Base-by-base conservation (phyloP, 2,888 invertebrate genomes). In the Pandemis corylana region DNA sequence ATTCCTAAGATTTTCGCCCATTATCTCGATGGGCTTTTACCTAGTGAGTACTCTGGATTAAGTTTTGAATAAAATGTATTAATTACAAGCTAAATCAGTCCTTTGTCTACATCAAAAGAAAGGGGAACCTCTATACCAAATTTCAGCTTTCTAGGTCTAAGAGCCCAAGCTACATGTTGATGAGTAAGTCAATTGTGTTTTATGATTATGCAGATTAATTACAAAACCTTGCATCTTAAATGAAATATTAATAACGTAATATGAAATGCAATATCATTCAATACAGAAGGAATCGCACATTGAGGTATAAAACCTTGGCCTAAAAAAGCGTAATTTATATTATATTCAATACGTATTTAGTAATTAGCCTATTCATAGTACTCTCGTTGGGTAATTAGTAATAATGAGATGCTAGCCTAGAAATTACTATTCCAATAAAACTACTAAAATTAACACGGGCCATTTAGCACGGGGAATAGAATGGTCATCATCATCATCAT, bases 261-360 rank as follows among this genome's bases (percentile, higher is more conserved):
- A 13, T 10, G 63, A 66, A 7, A 44, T 15, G 36, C 64, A 66
- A 66, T 28, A 51, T 61, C 3, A 42, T 53, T 56, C 56, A 64
- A 64, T 44, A n/a, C 61, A 72, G 49, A 42, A 53, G 20, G 44
- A 15, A 62, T 67, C 51, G 15, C 13, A 49, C 6, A 36, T 56
- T 36, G 44, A n/a, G 9, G 41, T 72, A 12, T 13, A 59, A 65
- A 65, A 69, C 73, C 73, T 73, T 73, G 73, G 42, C 49, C 42
- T n/a, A 20, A 6, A 41, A 61, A 65, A 51, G 61, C 46, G 66
- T 28, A 67, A 71, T 12, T 61, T 66, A 66, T 15, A 65, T 28
- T 44, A 56, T 28, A 7, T 46, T 28, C 46, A 65, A 13, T 71
- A 15, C 61, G 41, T 49, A 42, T 72, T 15, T 59, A 13, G 59